Evolutionary conservation across 92 coral and sea anemone species (phyloP).

Genomic region (Diadumene lineata): DNA sequence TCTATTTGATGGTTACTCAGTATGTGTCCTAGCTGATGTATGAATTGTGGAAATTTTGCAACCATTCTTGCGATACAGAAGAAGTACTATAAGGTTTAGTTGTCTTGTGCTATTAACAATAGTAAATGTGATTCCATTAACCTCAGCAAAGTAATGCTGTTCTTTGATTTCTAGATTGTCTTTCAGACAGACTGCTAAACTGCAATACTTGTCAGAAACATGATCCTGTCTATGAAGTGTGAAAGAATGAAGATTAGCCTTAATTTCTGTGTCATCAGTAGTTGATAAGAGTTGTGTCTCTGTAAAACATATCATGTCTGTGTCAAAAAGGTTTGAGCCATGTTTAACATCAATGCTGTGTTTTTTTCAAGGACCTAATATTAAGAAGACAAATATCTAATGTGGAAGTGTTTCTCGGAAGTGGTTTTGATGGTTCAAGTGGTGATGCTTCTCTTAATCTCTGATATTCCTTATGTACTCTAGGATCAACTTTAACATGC

Average conservation of each 20-base stretch:
- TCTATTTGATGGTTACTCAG: constrained; percentile 34
- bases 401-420: constrained; percentile 33
- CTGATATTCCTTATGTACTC: neutral
- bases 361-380: constrained; percentile 31
- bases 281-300: neutral
- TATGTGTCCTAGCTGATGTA: constrained; percentile 22
- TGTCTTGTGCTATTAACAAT: constrained; percentile 16
- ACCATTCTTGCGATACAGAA: constrained; percentile 3
- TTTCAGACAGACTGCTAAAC: constrained; percentile 54
- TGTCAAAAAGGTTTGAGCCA: constrained; percentile 30
- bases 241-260: constrained; percentile 33
- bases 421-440: constrained; percentile 21
- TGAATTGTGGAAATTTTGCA: constrained; percentile 12
- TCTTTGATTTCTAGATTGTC: constrained; percentile 27
- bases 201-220: constrained; percentile 43
- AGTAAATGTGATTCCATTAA: constrained; percentile 36
- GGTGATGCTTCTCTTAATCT: constrained; percentile 18
- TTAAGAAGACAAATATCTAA: neutral
- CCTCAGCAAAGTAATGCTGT: constrained; percentile 33
- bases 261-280: constrained; percentile 23
- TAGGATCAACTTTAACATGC: constrained; percentile 14
- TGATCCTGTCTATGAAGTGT: constrained; percentile 45
- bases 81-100: constrained; percentile 25
- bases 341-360: constrained; percentile 56
- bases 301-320: constrained; percentile 29